Evolutionary conservation across 2,113 vertebrate species (phyloP).

Genomic region (Mustela nigripes): DNA sequence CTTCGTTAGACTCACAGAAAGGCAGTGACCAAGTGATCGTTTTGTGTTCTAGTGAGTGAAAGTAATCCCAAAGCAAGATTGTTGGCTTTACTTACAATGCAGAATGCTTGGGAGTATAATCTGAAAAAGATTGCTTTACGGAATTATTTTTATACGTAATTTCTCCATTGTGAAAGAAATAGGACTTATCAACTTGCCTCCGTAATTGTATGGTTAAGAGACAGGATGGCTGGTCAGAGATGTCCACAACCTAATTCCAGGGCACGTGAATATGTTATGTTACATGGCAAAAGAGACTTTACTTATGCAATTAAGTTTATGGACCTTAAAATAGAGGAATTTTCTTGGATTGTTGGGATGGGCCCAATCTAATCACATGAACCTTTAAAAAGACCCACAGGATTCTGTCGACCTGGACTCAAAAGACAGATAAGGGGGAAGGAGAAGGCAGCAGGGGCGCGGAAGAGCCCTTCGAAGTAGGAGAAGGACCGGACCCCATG

Average conservation of each 20-base stretch:
- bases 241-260: not conserved
- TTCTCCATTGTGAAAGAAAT: not conserved
- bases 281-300: not conserved
- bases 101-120: not conserved
- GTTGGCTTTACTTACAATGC: not conserved
- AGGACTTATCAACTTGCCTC: not conserved
- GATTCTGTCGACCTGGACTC: not conserved
- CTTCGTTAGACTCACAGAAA: not conserved
- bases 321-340: not conserved
- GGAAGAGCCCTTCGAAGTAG: not conserved
- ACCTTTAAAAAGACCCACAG: not conserved
- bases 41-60: not conserved
- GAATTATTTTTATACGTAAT: not conserved
- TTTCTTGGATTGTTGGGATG: not conserved
- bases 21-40: not conserved
- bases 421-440: not conserved
- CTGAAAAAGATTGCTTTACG: not conserved
- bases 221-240: not conserved
- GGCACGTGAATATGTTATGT: not conserved
- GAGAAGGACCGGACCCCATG: fast-evolving
- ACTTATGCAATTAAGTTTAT: not conserved
- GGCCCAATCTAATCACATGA: not conserved
- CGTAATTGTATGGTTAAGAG: not conserved
- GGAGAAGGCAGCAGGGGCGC: not conserved
- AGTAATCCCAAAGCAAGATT: not conserved